A percentile compares a stretch with the other conserved stretches of the same genome.
Evolutionary conservation across 2,113 vertebrate genomes (phyloP).

Genomic region (Haemorhous mexicanus): DNA sequence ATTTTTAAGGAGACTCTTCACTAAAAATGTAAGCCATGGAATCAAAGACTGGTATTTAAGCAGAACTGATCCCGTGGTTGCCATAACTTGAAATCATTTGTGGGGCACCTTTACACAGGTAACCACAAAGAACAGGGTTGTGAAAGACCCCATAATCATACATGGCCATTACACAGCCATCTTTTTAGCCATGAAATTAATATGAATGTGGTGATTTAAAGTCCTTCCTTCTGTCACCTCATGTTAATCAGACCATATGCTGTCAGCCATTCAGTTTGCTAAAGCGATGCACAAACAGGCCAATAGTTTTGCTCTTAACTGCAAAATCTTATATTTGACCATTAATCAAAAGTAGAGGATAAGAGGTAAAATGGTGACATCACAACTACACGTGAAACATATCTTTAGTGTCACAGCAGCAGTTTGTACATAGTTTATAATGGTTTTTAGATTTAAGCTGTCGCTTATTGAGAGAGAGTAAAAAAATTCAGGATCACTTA

Average conservation of each 20-base stretch:
- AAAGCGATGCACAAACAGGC: background rate
- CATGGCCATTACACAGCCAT: no score
- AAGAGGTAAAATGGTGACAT: background rate
- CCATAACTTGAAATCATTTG: background rate
- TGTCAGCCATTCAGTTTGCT: background rate
- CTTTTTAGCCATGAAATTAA: background rate
- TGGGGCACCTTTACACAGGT: background rate
- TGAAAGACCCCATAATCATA: background rate
- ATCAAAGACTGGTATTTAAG: background rate
- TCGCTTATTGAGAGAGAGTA: background rate
- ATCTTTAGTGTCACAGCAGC: background rate
- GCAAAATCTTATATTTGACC: background rate
- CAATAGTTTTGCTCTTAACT: background rate
- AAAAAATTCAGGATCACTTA: background rate
- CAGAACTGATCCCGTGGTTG: background rate
- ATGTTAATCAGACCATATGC: background rate
- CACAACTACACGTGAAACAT: background rate
- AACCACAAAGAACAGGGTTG: background rate
- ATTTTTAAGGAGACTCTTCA: background rate
- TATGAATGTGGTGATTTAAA: background rate
- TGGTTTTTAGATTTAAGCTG: background rate
- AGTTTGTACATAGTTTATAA: background rate
- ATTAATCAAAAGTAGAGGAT: background rate
- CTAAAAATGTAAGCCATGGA: background rate
- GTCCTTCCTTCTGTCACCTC: background rate